Conservation (phyloP, 53 echinoderm and acorn worm species). For the Apostichopus leukothele region DNA sequence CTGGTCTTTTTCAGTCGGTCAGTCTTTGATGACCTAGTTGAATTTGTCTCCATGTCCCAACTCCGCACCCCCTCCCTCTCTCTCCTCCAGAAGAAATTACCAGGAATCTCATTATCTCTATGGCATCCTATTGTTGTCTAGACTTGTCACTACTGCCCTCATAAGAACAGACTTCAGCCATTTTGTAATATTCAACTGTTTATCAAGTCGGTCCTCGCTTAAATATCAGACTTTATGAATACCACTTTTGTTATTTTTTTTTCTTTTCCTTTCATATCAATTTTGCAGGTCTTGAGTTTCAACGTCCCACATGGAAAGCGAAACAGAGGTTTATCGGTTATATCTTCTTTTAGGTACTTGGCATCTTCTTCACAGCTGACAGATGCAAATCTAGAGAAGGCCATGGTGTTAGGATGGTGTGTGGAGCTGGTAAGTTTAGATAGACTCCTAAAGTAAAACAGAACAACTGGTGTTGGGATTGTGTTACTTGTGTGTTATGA, state of each 20-base stretch:
- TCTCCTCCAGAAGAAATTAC: too few relatives aligned
- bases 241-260: background rate
- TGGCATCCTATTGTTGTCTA: too few relatives aligned
- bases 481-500: conserved; percentile 60
- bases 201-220: too few relatives aligned
- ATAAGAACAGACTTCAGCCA: too few relatives aligned
- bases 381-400: conserved; percentile 63
- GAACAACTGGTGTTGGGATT: conserved; percentile 36
- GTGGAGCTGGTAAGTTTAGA: conserved; percentile 69
- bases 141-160: too few relatives aligned
- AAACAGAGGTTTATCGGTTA: conserved; percentile 81
- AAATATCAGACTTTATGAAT: background rate
- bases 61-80: too few relatives aligned
- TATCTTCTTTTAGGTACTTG: conserved; percentile 71
- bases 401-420: conserved; percentile 94
- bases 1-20: too few relatives aligned
- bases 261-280: background rate
- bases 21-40: too few relatives aligned
- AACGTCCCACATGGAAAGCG: conserved; percentile 86
- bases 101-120: too few relatives aligned
- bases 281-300: conserved; percentile 71
- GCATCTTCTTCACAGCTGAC: conserved; percentile 62
- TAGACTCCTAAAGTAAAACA: background rate
- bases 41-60: too few relatives aligned
- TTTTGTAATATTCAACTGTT: too few relatives aligned